Evolutionary conservation across 2,113 vertebrate genomes (phyloP), one percentile per base, ranked within the genome.

Genomic region (Carollia perspicillata): DNA sequence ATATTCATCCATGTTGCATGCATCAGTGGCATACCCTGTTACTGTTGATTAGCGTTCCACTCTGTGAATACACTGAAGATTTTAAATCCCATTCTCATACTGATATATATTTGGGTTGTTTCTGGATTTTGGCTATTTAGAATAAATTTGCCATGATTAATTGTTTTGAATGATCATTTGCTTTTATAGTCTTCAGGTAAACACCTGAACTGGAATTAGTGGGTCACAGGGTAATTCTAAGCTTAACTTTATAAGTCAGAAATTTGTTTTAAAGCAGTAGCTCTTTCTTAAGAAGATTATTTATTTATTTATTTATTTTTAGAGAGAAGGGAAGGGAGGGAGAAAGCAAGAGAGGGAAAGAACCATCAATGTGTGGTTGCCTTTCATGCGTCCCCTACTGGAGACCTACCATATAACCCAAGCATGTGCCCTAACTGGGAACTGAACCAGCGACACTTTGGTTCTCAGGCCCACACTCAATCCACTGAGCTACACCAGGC

Each of bases 161-260:
- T 18, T 78, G 77, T 55, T 75, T 44, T 83, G 55, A 94, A 23
- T 22, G 69, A 17, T 66, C 4, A 80, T 84, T 83, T 96, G 68
- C 22, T 93, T 96, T 86, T 40, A 44, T 90, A 92, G 83, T 63
- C 84, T 81, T 86, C 72, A 40, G 2, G 49, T 37, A 95, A 90
- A 44, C 22, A 79, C 22, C 26, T 89, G 65, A 84, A 44, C 53
- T 77, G 35, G 6, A 40, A 92, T 71, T 89, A 8, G 40, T 23
- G 40, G 6, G 5, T 58, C 26, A 60, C 13, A 16, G 49, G 26
- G 5, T 78, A 69, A 28, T 65, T 77, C n/a, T 93, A 77, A n/a
- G n/a, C 6, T 89, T 92, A 53, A 83, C 51, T 90, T 69, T 42
- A 6, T 68, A 79, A 86, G 55, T 65, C 65, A 85, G 77, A 63